A percentile compares a stretch with the other conserved stretches of the same genome.
Evolutionary conservation across 2,797 vertebrate species (phyloP).

Genomic region (Amphiprion clarkii): DNA sequence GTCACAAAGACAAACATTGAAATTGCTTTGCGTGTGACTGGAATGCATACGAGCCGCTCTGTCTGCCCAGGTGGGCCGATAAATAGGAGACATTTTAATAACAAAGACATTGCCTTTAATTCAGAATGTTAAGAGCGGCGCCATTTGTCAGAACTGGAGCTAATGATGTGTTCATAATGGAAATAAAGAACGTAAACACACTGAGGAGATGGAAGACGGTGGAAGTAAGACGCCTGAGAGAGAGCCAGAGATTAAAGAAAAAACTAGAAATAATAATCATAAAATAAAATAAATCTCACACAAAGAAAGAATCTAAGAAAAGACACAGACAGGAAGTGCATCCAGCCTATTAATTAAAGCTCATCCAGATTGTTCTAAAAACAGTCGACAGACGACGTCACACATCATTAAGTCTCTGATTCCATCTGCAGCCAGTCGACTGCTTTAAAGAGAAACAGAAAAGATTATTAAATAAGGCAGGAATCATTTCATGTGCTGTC

Average conservation of each 20-base stretch:
- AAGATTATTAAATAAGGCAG: conserved; percentile 71
- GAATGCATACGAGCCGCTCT: background rate
- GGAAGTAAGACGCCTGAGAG: no score
- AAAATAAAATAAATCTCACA: conserved; percentile 1
- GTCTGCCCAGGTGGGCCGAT: conserved; percentile 18
- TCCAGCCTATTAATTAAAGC: conserved; percentile 71
- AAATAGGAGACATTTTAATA: conserved; percentile 49
- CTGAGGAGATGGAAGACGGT: background rate
- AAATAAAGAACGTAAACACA: conserved; percentile 43
- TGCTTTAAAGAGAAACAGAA: conserved; percentile 35
- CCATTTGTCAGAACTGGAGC: conserved; percentile 39
- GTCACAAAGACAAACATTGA: conserved; percentile 41
- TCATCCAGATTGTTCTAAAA: conserved; percentile 67
- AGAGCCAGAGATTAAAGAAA: background rate
- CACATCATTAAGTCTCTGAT: conserved; percentile 74
- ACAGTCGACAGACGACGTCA: conserved; percentile 64
- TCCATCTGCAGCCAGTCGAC: conserved; percentile 62
- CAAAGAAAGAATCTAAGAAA: background rate
- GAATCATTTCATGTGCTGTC: conserved; percentile 67
- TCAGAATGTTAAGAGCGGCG: conserved; percentile 39
- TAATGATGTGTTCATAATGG: conserved; percentile 54
- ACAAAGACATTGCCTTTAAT: conserved; percentile 59
- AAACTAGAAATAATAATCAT: background rate
- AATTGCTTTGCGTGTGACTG: conserved; percentile 35
- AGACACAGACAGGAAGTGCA: conserved; percentile 48